These are phyloP conservation scores for Chaenocephalus aceratus DNA, from an alignment of 2,113 vertebrate species.

Conservation along the genomic window DNA sequence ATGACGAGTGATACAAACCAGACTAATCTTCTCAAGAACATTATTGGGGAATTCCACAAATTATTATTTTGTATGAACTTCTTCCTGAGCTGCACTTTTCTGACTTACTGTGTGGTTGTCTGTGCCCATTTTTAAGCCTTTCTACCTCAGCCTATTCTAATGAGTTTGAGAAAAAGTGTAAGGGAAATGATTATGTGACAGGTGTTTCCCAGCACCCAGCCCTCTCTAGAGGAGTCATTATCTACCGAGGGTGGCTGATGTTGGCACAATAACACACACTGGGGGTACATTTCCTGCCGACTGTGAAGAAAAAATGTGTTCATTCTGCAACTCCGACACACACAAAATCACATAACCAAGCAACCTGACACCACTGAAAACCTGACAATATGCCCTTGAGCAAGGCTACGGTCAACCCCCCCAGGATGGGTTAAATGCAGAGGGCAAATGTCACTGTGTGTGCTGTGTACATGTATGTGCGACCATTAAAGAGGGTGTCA, in stretches of 20 bases:
- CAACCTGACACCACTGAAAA: constrained; percentile 16
- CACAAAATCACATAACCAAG: constrained; percentile 16
- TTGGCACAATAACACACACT: constrained; percentile 42
- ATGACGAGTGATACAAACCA: not conserved
- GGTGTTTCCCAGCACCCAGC: constrained; percentile 38
- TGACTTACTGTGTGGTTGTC: constrained; percentile 9
- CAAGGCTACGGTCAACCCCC: too few relatives aligned
- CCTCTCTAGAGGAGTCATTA: constrained; percentile 59
- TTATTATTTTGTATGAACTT: not conserved
- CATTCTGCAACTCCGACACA: constrained; percentile 31
- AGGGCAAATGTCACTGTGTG: too few relatives aligned
- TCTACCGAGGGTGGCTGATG: constrained; percentile 46
- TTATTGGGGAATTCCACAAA: not conserved
- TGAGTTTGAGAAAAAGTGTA: constrained; percentile 28
- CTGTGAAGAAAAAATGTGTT: constrained; percentile 21
- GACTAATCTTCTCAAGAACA: not conserved
- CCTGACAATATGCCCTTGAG: not conserved
- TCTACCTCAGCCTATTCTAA: constrained; percentile 18
- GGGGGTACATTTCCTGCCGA: constrained; percentile 35
- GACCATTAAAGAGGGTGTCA: too few relatives aligned
- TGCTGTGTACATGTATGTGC: not conserved
- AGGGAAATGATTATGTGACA: constrained; percentile 12
- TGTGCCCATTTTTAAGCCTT: not conserved
- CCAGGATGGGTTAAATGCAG: too few relatives aligned
- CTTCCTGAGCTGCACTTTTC: constrained; percentile 6